Evolutionary conservation across 2,888 invertebrate genomes (phyloP).

Genomic region (Deilephila elpenor): DNA sequence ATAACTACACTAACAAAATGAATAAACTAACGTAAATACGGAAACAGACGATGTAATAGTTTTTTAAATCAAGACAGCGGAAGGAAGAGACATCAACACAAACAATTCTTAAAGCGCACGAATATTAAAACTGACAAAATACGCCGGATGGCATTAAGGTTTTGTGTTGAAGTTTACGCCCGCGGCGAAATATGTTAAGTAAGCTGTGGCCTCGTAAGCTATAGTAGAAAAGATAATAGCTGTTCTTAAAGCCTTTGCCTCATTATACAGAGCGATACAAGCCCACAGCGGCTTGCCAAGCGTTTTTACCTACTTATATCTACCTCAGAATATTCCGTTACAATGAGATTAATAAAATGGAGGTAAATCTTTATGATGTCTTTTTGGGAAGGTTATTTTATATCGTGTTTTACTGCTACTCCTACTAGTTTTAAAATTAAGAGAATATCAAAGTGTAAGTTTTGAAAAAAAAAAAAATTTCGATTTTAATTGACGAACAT

Average conservation of each 20-base stretch:
- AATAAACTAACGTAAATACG: no score
- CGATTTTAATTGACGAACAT: no score
- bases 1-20: no score
- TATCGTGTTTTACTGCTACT: no score
- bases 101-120: background rate
- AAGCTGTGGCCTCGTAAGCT: conserved; percentile 17
- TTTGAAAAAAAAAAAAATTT: no score
- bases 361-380: background rate
- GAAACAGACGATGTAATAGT: no score
- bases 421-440: no score
- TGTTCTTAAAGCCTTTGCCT: conserved; percentile 73
- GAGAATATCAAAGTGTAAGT: no score
- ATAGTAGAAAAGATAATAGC: conserved; percentile 55
- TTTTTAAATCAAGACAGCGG: conserved; percentile 34
- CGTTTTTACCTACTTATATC: conserved; percentile 16
- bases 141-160: conserved; percentile 17
- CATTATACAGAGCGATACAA: conserved; percentile 63
- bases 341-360: conserved; percentile 8
- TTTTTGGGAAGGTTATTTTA: conserved; percentile 10
- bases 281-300: conserved; percentile 38
- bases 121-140: conserved; percentile 10
- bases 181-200: conserved; percentile 24
- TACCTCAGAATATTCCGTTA: conserved; percentile 16
- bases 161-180: conserved; percentile 21
- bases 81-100: conserved; percentile 52